Base-by-base conservation (phyloP, 30 jellyfish, hydroid and myxozoan genomes). In the Aurelia coerulea region DNA sequence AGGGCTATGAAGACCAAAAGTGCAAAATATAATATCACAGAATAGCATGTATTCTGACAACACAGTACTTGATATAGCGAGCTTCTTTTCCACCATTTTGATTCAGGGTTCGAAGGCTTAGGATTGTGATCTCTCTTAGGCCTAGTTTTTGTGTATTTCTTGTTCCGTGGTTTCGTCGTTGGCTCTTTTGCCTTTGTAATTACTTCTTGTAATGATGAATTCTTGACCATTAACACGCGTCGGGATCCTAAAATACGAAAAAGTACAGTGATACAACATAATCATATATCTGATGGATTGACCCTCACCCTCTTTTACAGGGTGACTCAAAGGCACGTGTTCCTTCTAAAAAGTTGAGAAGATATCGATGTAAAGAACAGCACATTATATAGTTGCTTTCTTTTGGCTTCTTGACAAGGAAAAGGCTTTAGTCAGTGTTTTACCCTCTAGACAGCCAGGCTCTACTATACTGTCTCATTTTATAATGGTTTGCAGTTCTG, bases 151-250 rank as follows among this genome's bases (percentile, higher is more conserved):
- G 93, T 84, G 88, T 84, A 84, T 58, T 74, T 84, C 62, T 84
- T 84, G 53, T 52, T 71, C 37, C 93, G 93, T 54, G 82, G 58
- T 75, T 74, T 84, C 8, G 83, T 84, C 29, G 63, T 56, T 62
- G 87, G 87, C 87, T 73, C 84, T 46, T 59, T 73, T 73, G 93
- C 93, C 93, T 84, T 77, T 51, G 59, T 58, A 17, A 85, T 69
- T 42, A 59, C 93, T 56, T 84, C 87, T 73, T 73, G 78, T 62
- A 83, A 83, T 69, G 82, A 71, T 46, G 82, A 84, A 77, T 84
- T 83, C 71, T 84, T 73, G 93, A 84, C 87, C 93, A 84, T 84
- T 18, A 84, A 84, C 93, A 41, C 87, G 65, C 78, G 84, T 63
- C 87, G 86, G 87, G 87, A 62, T 84, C 93, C 93, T 84, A 37